Evolutionary conservation across 2,113 vertebrate species (phyloP).

Genomic region (Hylia prasina): DNA sequence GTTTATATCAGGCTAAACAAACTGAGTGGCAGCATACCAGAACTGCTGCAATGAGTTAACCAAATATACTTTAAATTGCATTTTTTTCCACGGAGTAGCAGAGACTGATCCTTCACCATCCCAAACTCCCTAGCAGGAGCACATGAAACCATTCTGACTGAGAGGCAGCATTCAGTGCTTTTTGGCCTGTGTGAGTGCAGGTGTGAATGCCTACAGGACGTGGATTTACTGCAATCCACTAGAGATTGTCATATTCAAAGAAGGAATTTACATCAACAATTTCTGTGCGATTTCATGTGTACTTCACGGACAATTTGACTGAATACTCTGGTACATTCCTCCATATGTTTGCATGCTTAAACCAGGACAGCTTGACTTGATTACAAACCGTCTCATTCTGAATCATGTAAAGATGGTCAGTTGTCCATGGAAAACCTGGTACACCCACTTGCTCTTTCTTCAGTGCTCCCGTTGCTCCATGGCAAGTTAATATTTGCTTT

Average conservation of each 20-base stretch:
- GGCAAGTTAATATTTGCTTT: not conserved
- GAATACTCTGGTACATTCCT: not conserved
- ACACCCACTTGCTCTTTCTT: not conserved
- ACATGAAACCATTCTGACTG: not conserved
- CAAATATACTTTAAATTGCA: not conserved
- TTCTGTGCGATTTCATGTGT: conserved; percentile 17
- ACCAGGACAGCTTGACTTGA: not conserved
- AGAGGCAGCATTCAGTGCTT: not conserved
- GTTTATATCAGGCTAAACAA: not conserved
- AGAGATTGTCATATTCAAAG: not conserved
- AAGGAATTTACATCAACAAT: conserved; percentile 24
- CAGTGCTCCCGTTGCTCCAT: not conserved
- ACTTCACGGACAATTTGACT: not conserved
- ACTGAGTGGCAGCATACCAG: not conserved
- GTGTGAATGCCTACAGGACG: not conserved
- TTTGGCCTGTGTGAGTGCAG: not conserved
- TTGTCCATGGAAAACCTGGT: not conserved
- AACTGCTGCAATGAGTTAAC: not conserved
- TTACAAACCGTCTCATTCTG: not conserved
- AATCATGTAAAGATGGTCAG: not conserved
- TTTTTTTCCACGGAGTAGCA: not conserved
- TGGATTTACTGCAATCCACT: not conserved
- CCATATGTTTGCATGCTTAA: not conserved
- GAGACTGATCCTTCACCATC: not conserved
- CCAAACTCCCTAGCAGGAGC: not conserved